Base-by-base conservation (phyloP, 2,113 vertebrate genomes). In the Gallinago paraguaiae region DNA sequence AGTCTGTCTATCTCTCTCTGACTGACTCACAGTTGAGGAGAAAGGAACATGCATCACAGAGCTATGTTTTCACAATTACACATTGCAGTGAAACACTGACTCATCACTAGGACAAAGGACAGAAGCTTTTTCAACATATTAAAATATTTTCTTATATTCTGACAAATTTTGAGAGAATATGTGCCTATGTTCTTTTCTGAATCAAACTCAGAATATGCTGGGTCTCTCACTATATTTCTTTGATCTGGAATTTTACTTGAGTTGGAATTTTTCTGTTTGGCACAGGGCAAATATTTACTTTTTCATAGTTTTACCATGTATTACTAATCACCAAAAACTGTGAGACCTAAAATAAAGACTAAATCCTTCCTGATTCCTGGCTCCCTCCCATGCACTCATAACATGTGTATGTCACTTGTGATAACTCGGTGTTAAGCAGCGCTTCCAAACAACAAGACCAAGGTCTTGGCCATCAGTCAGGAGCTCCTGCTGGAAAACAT, bases 371-470 rank as follows among this genome's bases (percentile, higher is more conserved):
- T 53, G 27, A 48, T 57, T 70, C 41, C 20, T 43, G 39, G 13
- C 4, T 30, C 25, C 17, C 46, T 28, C 11, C 22, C n/a, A 1
- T 33, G 24, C 30, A 61, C 7, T 69, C 37, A 43, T 12, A 53
- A 25, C 0, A 0, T 27, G 3, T 7, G 31, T 24, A 17, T 6
- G 1, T 61, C 6, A 1, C 17, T 57, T 63, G 7, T 16, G 19
- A n/a, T 19, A 57, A 23, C 13, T 20, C 0, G 0, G 5, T 35
- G 4, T 37, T 56, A 48, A 59, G 56, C 22, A 68, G 25, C 1
- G 0, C 1, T 57, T 56, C 33, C 50, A 74, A 6, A 18, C 31
- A 51, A 28, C 23, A 82, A 60, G 51, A 25, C 31, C 8, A 45
- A 50, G 13, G 18, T 41, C 5, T 39, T 24, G 20, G 7, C 31